Conservation (phyloP, 2,797 vertebrate species). For the Dendrocincla tyrannina region DNA sequence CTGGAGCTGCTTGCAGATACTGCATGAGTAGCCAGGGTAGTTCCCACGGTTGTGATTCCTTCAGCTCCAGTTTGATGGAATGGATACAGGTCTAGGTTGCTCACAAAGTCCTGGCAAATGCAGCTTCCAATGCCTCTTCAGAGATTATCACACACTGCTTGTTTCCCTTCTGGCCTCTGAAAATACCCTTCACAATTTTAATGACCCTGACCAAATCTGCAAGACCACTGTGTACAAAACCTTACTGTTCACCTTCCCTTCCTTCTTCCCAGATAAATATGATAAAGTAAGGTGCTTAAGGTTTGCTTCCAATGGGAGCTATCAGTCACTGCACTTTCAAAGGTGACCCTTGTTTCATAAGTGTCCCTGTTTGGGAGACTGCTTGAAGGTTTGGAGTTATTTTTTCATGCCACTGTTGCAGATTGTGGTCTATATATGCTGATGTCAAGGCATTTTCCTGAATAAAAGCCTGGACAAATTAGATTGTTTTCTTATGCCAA, state of each 20-base stretch:
- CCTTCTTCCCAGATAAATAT: neutral
- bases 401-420: neutral
- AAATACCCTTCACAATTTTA: neutral
- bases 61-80: neutral
- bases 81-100: neutral
- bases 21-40: neutral
- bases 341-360: neutral
- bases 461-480: slow-evolving; percentile 32
- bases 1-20: neutral
- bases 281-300: neutral
- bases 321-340: neutral
- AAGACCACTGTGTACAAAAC: neutral
- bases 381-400: neutral
- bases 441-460: slow-evolving; percentile 29
- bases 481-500: slow-evolving; percentile 50
- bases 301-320: neutral
- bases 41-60: neutral
- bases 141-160: neutral
- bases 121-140: neutral
- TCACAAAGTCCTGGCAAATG: neutral
- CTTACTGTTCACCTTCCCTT: neutral
- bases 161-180: neutral
- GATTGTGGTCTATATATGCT: neutral
- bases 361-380: neutral
- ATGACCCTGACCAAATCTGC: neutral